Evolutionary conservation across 2,888 invertebrate genomes (phyloP).

Genomic region (Drosophila testacea): DNA sequence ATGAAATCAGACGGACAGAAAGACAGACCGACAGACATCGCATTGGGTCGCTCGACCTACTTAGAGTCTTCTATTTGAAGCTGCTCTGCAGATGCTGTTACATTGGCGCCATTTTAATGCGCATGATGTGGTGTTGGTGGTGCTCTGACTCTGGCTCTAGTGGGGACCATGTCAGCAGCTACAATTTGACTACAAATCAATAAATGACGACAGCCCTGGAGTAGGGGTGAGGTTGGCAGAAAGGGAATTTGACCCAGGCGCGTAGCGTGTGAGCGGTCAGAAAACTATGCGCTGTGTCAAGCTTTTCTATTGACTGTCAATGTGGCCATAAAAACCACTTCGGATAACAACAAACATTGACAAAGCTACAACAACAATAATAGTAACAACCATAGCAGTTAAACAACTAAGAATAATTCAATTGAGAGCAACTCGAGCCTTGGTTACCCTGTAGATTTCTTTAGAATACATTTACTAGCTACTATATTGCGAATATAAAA

Average conservation of each 20-base stretch:
- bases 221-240: neutral
- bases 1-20: constrained; percentile 54
- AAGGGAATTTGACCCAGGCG: constrained; percentile 1
- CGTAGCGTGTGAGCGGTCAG: constrained; percentile 32
- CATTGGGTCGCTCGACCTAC: constrained; percentile 55
- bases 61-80: constrained; percentile 33
- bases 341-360: constrained; percentile 58
- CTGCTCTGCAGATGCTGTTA: constrained; percentile 48
- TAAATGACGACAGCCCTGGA: constrained; percentile 38
- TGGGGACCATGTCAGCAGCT: constrained; percentile 36
- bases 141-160: neutral
- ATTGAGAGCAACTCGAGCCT: neutral
- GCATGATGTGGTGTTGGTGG: constrained; percentile 36
- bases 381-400: constrained; percentile 12
- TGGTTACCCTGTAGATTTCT: constrained; percentile 12
- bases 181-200: constrained; percentile 80
- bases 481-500: too few species aligned
- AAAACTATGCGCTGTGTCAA: constrained; percentile 54
- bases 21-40: neutral
- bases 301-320: constrained; percentile 64
- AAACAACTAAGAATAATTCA: constrained; percentile 16
- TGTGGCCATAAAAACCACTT: constrained; percentile 73
- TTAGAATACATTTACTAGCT: too few species aligned
- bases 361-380: constrained; percentile 21
- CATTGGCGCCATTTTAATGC: constrained; percentile 75